Percentiles rank a stretch among this genome's conserved stretches.
Conservation (phyloP, 2,113 vertebrate species). For the Corythornis madagascariensis region DNA sequence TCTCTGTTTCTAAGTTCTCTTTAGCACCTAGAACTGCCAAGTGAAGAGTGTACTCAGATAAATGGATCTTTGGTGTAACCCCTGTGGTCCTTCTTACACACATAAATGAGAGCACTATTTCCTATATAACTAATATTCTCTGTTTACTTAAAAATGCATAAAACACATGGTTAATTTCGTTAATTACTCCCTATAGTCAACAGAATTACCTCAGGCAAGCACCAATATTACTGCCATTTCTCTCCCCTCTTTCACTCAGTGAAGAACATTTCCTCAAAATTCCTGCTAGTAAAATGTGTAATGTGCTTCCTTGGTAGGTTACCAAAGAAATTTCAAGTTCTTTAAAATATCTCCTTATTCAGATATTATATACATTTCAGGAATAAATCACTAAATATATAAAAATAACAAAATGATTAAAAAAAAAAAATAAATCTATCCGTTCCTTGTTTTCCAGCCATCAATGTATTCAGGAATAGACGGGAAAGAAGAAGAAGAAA, state of each 20-base stretch:
- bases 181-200: neutral
- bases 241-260: neutral
- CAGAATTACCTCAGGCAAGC: neutral
- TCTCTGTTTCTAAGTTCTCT: neutral
- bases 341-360: neutral
- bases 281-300: neutral
- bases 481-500: neutral
- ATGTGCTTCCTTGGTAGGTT: neutral
- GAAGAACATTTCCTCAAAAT: neutral
- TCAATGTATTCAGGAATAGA: neutral
- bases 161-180: neutral
- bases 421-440: neutral
- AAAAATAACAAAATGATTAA: neutral
- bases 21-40: neutral
- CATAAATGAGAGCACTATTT: neutral
- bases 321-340: neutral
- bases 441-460: neutral
- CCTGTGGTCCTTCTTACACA: rapidly evolving
- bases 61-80: neutral
- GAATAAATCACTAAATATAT: neutral
- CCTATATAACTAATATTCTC: neutral
- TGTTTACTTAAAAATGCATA: conserved; percentile 22
- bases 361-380: neutral
- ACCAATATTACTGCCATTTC: neutral
- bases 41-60: neutral